Evolutionary conservation across 35 echinoderm and acorn worm genomes (phyloP), one percentile per base, ranked within the genome.

Genomic region (Ophioderma brevispina): DNA sequence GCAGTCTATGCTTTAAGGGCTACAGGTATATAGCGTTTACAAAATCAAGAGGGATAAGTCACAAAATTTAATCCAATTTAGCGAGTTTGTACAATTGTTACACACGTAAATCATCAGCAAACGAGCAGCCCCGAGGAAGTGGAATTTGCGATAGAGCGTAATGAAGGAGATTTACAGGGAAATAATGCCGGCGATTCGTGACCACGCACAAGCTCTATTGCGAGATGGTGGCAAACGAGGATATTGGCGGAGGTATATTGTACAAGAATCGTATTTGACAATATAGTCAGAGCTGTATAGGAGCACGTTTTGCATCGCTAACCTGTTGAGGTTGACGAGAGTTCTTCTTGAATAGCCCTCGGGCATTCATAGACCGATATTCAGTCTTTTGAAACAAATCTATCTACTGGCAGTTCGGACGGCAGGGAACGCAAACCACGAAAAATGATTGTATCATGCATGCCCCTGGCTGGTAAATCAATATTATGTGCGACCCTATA

Each of bases 31-130:
- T 70, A 70, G 23, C 59, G 59, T 70, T 70, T 70, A 70, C 28
- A 70, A 70, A 70, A 70, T 70, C 59, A 70, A 70, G 23, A 70
- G n/a, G 59, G 59, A 70, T 70, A 70, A 70, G 59, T 30, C 59
- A 70, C 28, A 70, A 70, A 70, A 70, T 70, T 70, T 70, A 70
- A 70, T 70, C 59, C 59, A 70, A 70, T 70, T 70, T 70, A 70
- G 59, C 59, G 59, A 70, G 59, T 70, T 70, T 70, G 59, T 70
- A 70, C 59, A 70, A 70, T 70, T 70, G 59, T 70, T 25, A 70
- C 28, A 70, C 59, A 70, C 59, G 59, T 70, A 70, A 70, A 70
- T 70, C 59, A 70, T 70, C 59, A 25, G 59, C 28, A 70, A 70
- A 70, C 59, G 59, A 70, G 59, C 59, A 70, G 15, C 59, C 59